Evolutionary conservation across 2,888 invertebrate genomes (phyloP).

Genomic region (Myathropa florea): DNA sequence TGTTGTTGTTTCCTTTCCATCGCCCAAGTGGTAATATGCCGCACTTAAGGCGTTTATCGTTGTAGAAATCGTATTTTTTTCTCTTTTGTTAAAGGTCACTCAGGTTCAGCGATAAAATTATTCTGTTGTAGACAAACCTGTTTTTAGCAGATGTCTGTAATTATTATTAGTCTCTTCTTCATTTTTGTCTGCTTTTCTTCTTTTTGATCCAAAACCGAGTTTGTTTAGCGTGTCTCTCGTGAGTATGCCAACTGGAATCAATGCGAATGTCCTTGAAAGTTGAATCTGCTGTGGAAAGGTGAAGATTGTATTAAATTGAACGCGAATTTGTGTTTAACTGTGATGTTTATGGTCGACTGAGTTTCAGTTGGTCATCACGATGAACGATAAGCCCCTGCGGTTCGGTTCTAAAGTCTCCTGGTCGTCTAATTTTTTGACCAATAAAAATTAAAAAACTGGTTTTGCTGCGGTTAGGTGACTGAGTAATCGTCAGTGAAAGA

Average conservation of each 20-base stretch:
- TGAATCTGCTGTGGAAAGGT: not conserved
- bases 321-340: not conserved
- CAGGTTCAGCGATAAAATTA: conserved; percentile 33
- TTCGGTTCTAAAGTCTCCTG: not conserved
- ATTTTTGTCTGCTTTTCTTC: not conserved
- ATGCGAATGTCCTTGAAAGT: conserved; percentile 12
- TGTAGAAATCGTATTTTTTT: conserved; percentile 20
- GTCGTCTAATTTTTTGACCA: not conserved
- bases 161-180: conserved; percentile 29
- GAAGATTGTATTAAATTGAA: not conserved
- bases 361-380: not conserved
- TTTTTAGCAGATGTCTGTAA: conserved; percentile 50
- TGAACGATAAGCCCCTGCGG: not conserved
- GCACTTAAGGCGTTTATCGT: conserved; percentile 32
- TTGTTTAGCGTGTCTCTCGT: not conserved
- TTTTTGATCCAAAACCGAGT: not conserved
- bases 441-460: not conserved
- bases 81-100: conserved; percentile 44
- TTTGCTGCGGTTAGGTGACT: not conserved
- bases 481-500: not conserved
- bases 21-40: conserved; percentile 42
- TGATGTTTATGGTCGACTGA: not conserved
- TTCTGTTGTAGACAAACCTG: conserved; percentile 23
- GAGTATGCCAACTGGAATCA: not conserved
- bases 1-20: not conserved